Base-by-base conservation (phyloP, 2,888 invertebrate species). In the Pseudococcus jackbeardsleyi region DNA sequence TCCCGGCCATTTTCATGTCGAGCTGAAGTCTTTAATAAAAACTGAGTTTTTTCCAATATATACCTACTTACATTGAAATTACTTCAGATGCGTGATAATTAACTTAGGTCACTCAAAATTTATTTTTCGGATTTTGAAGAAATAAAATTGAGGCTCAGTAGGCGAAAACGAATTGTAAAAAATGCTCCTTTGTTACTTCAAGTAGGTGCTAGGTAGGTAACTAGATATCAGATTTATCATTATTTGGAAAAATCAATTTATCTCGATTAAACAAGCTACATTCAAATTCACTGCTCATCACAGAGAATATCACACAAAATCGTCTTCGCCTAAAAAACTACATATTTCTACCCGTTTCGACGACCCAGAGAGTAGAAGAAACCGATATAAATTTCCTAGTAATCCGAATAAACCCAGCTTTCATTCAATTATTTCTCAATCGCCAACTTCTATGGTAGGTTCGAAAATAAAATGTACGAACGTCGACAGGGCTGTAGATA, bases 371-470 rank as follows among this genome's bases (percentile, higher is more conserved):
- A 33, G 3, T 33, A 3, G n/a, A 54, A 54, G 64, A 72, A 33
- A 33, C 33, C 72, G 33, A 33, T 26, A 26, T 22, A 46, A 82
- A 82, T 82, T 82, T 46, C 79, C 46, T 82, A 82, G 79, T 46
- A 82, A 82, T 19, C 19, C 19, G 2, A 82, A 19, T 46, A 82
- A 15, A 11, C 42, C 0, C 1, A 1, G 39, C 19, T 46, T 42
- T 42, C 79, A 4, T 82, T 46, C 4, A 8, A 6, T 11, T 19
- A 82, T 46, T 11, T 12, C 11, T 82, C 17, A 82, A 33, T 46
- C 19, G 19, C n/a, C 9, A 19, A 82, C 46, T 82, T 82, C 79
- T 82, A 82, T 82, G 79, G 79, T 82, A 82, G 79, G 46, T 46
- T 82, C 15, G 79, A 82, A 46, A 82, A 82, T n/a, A 11, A 5